Conservation (phyloP, 2,888 invertebrate species). For the Drosophila engyochracea region DNA sequence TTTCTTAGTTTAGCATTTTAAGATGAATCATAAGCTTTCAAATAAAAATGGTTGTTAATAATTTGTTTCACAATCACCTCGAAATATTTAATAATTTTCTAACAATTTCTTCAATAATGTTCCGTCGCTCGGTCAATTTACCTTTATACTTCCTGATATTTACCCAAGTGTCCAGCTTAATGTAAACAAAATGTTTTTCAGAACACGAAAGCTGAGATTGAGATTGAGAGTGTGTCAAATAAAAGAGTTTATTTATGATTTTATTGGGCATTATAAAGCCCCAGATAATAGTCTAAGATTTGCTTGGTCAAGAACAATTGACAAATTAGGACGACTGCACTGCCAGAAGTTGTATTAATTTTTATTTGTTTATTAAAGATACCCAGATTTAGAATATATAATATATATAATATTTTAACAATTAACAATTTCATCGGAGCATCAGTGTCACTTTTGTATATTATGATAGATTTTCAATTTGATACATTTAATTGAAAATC, state of each 20-base stretch:
- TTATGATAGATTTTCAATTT: not conserved
- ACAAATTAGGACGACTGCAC: not conserved
- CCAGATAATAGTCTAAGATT: not conserved
- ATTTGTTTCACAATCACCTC: not conserved
- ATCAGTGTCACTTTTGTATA: not conserved
- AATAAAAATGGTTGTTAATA: not conserved
- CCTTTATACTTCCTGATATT: not conserved
- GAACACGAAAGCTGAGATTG: accelerated
- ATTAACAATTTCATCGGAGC: not conserved
- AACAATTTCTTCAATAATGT: not conserved
- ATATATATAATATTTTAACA: not conserved
- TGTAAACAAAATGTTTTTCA: too few species aligned
- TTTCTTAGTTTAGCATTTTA: not conserved
- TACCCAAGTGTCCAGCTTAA: not conserved
- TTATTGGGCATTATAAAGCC: not conserved
- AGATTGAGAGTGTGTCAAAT: not conserved
- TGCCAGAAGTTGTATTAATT: not conserved
- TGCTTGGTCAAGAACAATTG: not conserved
- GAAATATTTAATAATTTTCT: not conserved
- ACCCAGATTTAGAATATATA: not conserved
- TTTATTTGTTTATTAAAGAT: not conserved
- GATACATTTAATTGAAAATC: not conserved
- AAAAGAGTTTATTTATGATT: not conserved
- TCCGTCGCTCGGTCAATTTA: not conserved
- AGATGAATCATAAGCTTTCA: not conserved